These are phyloP conservation scores for Cladorhizidae sp. DNA, from an alignment of 37 sponge, comb jelly and placozoan genomes.

Conservation along the genomic window DNA sequence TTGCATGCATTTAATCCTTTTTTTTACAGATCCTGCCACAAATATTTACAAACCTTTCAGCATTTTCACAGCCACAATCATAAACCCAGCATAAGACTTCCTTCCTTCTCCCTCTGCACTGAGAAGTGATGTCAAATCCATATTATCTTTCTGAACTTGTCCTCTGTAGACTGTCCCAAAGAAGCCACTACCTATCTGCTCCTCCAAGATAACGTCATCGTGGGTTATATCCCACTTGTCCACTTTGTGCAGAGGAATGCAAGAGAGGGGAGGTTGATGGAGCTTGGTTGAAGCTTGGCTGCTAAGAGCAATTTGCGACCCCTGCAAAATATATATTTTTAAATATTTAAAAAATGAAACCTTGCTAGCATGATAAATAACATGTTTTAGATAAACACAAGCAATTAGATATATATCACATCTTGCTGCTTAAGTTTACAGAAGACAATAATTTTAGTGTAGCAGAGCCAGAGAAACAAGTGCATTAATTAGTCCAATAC, in stretches of 20 bases:
- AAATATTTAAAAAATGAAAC: too few relatives aligned
- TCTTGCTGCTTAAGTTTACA: too few relatives aligned
- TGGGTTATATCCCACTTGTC: constrained; percentile 76
- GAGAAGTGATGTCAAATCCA: neutral
- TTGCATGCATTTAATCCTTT: neutral
- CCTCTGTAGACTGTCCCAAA: constrained; percentile 78
- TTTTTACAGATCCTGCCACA: neutral
- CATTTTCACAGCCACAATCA: constrained; percentile 50
- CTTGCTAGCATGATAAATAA: too few relatives aligned
- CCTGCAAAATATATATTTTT: too few relatives aligned
- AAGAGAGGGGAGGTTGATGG: too few relatives aligned
- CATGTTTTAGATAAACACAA: too few relatives aligned
- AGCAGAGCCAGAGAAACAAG: too few relatives aligned
- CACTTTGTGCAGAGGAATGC: constrained; percentile 1
- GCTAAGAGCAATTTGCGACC: too few relatives aligned
- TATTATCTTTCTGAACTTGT: constrained; percentile 8
- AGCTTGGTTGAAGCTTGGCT: too few relatives aligned
- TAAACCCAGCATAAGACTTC: constrained; percentile 11
- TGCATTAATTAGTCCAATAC: too few relatives aligned
- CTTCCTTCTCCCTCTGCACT: neutral
- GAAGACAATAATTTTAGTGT: too few relatives aligned
- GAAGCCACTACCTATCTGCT: constrained; percentile 67
- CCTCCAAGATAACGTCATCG: constrained; percentile 29
- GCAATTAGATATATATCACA: too few relatives aligned
- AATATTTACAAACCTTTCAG: constrained; percentile 23